Evolutionary conservation across 2,888 invertebrate genomes (phyloP), one percentile per base, ranked within the genome.

Genomic region (Melolontha melolontha): DNA sequence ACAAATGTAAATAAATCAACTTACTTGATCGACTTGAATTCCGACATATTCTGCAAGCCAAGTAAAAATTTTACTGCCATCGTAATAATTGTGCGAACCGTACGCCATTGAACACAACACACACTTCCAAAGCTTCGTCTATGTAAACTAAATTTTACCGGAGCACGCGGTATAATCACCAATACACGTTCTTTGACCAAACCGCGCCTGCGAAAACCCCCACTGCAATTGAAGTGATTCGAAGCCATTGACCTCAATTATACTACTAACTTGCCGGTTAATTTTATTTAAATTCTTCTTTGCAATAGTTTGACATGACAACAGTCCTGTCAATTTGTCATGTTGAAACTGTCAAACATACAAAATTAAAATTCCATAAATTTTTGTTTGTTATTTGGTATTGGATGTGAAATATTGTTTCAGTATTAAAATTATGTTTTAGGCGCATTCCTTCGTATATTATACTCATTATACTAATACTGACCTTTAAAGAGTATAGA

Each of bases 11-110:
- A 75, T 68, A 85, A 1, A 5, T 6, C 1, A 34, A 34, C 88
- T 89, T 86, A 93, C 93, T 87, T 93, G 87, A 85, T 94, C 94
- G 78, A 94, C 87, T 62, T 92, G 91, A 73, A 94, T 85, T 71
- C 92, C 92, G 74, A 89, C 83, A 79, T 86, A 85, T 75, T 88
- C 88, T 39, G 92, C 87, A 69, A 94, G 78, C 85, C 90, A 91
- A 70, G 86, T 80, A 81, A 94, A 92, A 69, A 89, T 81, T 78
- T 88, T 88, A 80, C 91, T 91, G 68, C 93, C 93, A 80, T 90
- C 89, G 80, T 92, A 92, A 75, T 79, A 75, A 40, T 75, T 75
- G 70, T 73, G 69, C 27, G 64, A 41, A 55, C 39, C 39, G 40
- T 44, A 41, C 64, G 71, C 70, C 70, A 73, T 73, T 67, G 66